Conservation (phyloP, 2,888 invertebrate genomes). For the Podotricha telesiphe region DNA sequence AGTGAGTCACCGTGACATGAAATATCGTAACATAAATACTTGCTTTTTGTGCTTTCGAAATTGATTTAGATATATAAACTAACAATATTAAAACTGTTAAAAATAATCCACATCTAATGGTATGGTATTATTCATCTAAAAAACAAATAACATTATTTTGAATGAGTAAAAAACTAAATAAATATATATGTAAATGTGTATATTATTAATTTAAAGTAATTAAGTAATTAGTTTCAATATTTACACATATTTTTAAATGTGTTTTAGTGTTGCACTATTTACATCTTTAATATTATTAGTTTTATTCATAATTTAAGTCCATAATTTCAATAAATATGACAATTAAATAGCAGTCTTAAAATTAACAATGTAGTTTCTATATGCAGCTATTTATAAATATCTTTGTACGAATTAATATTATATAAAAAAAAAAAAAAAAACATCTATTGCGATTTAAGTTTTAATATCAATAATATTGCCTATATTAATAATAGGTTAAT, state of each 20-base stretch:
- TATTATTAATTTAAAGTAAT: neutral
- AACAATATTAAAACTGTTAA: constrained; percentile 2
- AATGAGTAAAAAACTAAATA: too few species aligned
- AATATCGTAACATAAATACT: constrained; percentile 16
- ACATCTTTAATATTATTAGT: neutral
- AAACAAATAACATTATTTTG: too few species aligned
- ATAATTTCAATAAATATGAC: neutral
- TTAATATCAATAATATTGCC: neutral
- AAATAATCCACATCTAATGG: neutral
- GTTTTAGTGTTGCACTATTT: neutral
- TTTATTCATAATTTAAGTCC: constrained; percentile 3
- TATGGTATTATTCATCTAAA: neutral
- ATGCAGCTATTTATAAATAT: neutral
- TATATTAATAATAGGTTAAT: constrained; percentile 14
- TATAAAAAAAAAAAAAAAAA: neutral
- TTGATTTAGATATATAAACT: constrained; percentile 8
- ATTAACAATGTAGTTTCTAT: neutral
- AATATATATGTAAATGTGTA: neutral
- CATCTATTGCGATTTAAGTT: constrained; percentile 16
- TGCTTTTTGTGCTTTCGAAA: neutral
- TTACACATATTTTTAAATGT: constrained; percentile 4
- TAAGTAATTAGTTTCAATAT: neutral
- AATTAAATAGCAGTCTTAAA: constrained; percentile 20
- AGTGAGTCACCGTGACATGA: constrained; percentile 14
- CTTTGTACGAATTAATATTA: neutral